These are phyloP conservation scores for Drymonia ruficornis DNA, from an alignment of 2,888 invertebrate genomes.

Conservation along the genomic window DNA sequence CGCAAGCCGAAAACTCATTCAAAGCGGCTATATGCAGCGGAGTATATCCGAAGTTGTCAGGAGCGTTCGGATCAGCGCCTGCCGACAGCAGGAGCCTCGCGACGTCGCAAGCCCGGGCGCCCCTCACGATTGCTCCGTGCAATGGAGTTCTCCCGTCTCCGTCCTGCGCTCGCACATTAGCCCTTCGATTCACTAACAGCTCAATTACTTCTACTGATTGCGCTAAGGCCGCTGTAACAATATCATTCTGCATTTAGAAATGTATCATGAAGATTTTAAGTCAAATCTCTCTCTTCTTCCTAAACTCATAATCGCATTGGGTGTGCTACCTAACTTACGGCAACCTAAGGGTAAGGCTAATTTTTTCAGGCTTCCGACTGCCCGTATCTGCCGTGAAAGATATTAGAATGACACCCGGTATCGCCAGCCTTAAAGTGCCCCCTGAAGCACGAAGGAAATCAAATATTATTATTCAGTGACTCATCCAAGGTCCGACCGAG, in stretches of 20 bases:
- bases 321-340: too few relatives aligned
- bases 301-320: too few relatives aligned
- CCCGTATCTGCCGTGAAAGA: too few relatives aligned
- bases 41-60: constrained; percentile 93
- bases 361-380: too few relatives aligned
- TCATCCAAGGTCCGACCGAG: too few relatives aligned
- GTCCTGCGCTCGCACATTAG: constrained; percentile 88
- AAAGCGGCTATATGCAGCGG: constrained; percentile 93
- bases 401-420: too few relatives aligned
- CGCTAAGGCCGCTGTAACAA: constrained; percentile 87
- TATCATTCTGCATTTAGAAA: constrained; percentile 4
- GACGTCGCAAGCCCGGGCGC: constrained; percentile 89
- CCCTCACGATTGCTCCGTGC: constrained; percentile 92
- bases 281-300: too few relatives aligned
- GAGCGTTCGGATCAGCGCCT: constrained; percentile 90
- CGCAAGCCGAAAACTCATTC: constrained; percentile 92
- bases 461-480: too few relatives aligned
- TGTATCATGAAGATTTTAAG: neutral
- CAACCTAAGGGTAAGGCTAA: too few relatives aligned
- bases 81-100: constrained; percentile 87
- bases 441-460: too few relatives aligned
- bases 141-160: constrained; percentile 91
- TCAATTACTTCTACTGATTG: constrained; percentile 92
- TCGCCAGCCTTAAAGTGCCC: too few relatives aligned
- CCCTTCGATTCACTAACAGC: constrained; percentile 87